These are phyloP conservation scores for Plodia interpunctella DNA, from an alignment of 1,140 invertebrate species.

Conservation along the genomic window DNA sequence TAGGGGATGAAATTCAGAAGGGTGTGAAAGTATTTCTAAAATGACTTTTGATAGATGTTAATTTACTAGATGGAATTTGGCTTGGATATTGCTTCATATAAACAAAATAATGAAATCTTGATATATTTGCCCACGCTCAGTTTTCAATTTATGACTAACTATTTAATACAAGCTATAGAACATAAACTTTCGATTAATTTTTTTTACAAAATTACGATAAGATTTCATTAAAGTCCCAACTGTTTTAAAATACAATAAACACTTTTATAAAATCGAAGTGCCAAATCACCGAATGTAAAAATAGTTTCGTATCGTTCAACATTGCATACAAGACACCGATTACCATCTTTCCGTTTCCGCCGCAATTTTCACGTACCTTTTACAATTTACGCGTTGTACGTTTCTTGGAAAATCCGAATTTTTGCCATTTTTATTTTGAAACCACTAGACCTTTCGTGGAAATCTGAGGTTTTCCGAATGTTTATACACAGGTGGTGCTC, in stretches of 20 bases:
- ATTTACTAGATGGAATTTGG: too few species aligned
- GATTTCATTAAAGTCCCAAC: too few species aligned
- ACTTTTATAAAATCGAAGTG: neutral
- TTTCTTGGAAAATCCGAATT: neutral
- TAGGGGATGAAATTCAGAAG: neutral
- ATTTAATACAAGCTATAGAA: too few species aligned
- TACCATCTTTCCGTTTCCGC: neutral
- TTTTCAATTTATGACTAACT: too few species aligned
- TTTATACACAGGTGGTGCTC: conserved; percentile 1
- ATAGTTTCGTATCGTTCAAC: neutral
- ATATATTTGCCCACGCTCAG: too few species aligned
- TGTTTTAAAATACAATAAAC: too few species aligned
- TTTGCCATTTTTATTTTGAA: neutral
- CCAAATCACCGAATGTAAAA: neutral
- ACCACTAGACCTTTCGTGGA: neutral
- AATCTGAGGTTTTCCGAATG: neutral
- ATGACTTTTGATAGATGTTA: neutral
- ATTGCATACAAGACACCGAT: neutral
- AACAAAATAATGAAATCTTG: too few species aligned
- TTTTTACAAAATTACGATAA: too few species aligned
- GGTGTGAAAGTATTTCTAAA: neutral
- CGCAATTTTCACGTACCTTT: neutral
- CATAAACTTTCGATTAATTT: too few species aligned
- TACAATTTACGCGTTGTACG: neutral
- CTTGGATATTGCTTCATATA: too few species aligned